These are phyloP conservation scores for Netelia melanura DNA, from an alignment of 2,888 invertebrate genomes.

Conservation along the genomic window DNA sequence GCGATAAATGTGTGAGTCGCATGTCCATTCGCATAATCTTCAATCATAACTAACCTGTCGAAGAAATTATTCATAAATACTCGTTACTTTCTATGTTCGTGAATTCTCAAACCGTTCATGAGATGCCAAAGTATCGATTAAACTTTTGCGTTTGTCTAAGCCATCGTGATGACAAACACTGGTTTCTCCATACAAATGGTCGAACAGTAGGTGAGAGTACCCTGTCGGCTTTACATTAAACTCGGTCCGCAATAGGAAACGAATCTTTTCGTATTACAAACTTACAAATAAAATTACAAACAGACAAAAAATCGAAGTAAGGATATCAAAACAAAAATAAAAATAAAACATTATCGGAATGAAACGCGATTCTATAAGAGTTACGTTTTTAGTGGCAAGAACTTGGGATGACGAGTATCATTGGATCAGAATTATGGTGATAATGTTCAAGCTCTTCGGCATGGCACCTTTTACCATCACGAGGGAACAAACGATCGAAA, in stretches of 20 bases:
- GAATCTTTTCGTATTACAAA: background rate
- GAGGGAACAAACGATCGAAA: background rate
- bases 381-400: background rate
- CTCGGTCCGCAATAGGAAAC: background rate
- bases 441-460: slow-evolving; percentile 46
- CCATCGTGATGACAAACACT: background rate
- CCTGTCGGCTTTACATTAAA: background rate
- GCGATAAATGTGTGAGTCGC: slow-evolving; percentile 21
- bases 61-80: slow-evolving; percentile 36
- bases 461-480: slow-evolving; percentile 50
- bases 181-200: background rate
- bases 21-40: slow-evolving; percentile 1
- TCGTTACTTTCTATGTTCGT: background rate
- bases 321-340: background rate
- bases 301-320: background rate
- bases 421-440: background rate
- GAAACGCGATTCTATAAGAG: background rate
- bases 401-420: slow-evolving; percentile 17
- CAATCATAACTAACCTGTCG: background rate
- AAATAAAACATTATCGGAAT: background rate
- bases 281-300: background rate
- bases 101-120: background rate
- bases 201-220: background rate
- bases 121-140: slow-evolving; percentile 33
- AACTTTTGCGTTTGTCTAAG: background rate